phyloP scores from a whole-genome alignment of 2,888 invertebrate species.

The Platyscelio sp. region DNA sequence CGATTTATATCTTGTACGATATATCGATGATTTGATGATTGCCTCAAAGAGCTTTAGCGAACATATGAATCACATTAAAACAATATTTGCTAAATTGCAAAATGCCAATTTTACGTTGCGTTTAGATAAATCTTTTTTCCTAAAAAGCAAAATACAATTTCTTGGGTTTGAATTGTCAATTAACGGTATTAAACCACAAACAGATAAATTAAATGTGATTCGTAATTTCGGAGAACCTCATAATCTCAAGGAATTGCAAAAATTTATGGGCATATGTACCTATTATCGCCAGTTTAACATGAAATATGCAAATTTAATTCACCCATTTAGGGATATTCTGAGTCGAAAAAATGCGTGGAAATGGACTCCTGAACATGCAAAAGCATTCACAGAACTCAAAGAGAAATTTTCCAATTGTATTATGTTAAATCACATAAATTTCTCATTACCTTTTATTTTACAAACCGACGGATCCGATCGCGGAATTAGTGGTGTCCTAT shows the following conservation, averaged over 20 bases:
- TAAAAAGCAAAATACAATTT: constrained; percentile 57
- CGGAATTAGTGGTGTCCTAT: constrained; percentile 69
- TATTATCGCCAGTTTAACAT: constrained; percentile 54
- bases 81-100: constrained; percentile 64
- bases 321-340: constrained; percentile 24
- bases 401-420: constrained; percentile 49
- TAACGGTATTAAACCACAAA: constrained; percentile 33
- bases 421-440: constrained; percentile 33
- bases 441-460: background rate
- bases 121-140: constrained; percentile 73
- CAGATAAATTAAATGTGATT: constrained; percentile 70
- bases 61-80: constrained; percentile 72
- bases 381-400: constrained; percentile 52
- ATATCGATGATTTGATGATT: constrained; percentile 79
- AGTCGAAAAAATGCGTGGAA: background rate
- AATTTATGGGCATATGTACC: constrained; percentile 72
- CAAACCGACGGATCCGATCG: constrained; percentile 56
- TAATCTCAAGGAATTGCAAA: constrained; percentile 74
- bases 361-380: background rate
- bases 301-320: constrained; percentile 2
- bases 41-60: constrained; percentile 71
- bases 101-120: constrained; percentile 55
- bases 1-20: constrained; percentile 65
- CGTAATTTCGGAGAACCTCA: constrained; percentile 72
- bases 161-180: constrained; percentile 53